Evolutionary conservation across 1,140 invertebrate species (phyloP).

Genomic region (Bombus picipes): DNA sequence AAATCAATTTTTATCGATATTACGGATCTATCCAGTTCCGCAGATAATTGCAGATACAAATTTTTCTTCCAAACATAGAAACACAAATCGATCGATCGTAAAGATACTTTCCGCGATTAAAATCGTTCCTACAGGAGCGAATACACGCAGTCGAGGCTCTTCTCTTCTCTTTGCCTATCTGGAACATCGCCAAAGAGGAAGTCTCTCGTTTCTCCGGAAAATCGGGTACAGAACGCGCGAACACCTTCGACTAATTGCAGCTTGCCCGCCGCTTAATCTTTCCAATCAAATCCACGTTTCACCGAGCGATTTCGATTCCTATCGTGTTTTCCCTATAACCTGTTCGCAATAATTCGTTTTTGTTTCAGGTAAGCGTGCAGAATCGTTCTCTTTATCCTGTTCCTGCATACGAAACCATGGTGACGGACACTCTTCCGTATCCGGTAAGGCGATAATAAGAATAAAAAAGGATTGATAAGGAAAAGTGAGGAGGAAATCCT

Average conservation of each 20-base stretch:
- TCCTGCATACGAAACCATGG: too few species aligned
- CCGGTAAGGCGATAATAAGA: background rate
- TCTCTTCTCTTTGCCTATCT: constrained; percentile 2
- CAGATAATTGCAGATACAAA: too few species aligned
- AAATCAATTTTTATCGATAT: too few species aligned
- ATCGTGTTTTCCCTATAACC: background rate
- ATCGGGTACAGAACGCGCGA: constrained; percentile 18
- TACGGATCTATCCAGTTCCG: too few species aligned
- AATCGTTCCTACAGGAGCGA: background rate
- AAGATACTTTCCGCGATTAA: background rate
- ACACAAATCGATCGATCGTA: background rate
- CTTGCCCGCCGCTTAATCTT: background rate
- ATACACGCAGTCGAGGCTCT: background rate
- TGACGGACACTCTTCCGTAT: background rate
- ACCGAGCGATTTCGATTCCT: background rate
- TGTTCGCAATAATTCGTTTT: background rate
- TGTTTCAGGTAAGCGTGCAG: constrained; percentile 9
- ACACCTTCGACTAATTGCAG: constrained; percentile 35
- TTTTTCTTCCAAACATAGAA: background rate
- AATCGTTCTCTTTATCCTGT: background rate
- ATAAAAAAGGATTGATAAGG: background rate
- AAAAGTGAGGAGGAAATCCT: background rate
- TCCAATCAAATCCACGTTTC: background rate
- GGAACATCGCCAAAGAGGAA: constrained; percentile 23
- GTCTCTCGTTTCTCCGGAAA: background rate